Base-by-base conservation (phyloP, 2,797 vertebrate genomes). In the Coregonus ussuriensis region DNA sequence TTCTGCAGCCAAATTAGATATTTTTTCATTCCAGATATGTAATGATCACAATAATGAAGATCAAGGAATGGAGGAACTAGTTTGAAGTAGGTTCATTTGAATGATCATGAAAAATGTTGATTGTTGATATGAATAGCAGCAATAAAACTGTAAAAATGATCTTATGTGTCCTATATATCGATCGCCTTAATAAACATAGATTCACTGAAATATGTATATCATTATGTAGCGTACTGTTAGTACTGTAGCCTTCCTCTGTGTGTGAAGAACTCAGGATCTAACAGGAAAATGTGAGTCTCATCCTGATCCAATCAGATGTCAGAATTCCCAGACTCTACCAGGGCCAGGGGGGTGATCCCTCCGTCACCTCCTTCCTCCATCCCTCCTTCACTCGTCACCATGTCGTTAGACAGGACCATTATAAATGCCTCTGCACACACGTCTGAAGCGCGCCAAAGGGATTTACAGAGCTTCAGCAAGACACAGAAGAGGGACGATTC, bases 301-400 rank as follows among this genome's bases (percentile, higher is more conserved):
- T 37, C 53, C 77, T 81, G 74, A 75, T 87, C 79, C 82, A 81
- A 79, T 84, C 72, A 66, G 72, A 47, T 71, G 81, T 52, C 52
- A 56, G 77, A 79, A 68, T 71, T 76, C 86, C 84, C 78, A 15
- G 77, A 74, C 83, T 77, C 37, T 82, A 9, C 56, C 56, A 63
- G 53, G 59, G 59, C n/a, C n/a, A 21, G 41, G 41, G 9, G 79
- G 73, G 72, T 18, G 59, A 85, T 83, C 75, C 77, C 79, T 77
- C 84, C 78, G 72, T 82, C 88, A 91, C 90, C 91, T 87, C 88
- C 41, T 11, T 47, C 41, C 41, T 47, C 37, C 37, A 41, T 41
- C 3, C 87, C 84, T 83, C 85, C 77, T 80, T 88, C 87, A 83
- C 91, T 90, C 80, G 85, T 90, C 91, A 92, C 90, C 85, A 86